Conservation (phyloP, 2,888 invertebrate genomes). For the Malacosoma neustria region DNA sequence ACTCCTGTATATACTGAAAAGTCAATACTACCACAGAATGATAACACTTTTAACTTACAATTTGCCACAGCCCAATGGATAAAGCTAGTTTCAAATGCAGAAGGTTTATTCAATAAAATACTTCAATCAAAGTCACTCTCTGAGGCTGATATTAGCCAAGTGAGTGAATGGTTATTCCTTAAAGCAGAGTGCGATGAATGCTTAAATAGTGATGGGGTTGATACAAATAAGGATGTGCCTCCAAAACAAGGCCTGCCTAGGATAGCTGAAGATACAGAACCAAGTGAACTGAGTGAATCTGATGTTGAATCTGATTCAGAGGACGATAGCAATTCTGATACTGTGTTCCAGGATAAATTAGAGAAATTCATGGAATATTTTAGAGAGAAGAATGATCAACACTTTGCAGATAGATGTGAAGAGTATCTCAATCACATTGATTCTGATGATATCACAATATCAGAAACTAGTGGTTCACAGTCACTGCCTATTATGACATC, state of each 20-base stretch:
- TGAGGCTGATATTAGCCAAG: slow-evolving; percentile 82
- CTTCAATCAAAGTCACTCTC: slow-evolving; percentile 81
- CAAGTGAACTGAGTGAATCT: slow-evolving; percentile 76
- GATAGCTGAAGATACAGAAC: slow-evolving; percentile 72
- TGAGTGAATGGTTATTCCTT: slow-evolving; percentile 86
- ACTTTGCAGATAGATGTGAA: slow-evolving; percentile 76
- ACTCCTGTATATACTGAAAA: slow-evolving; percentile 70
- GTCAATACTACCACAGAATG: slow-evolving; percentile 32
- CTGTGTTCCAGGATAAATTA: slow-evolving; percentile 81
- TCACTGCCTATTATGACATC: slow-evolving; percentile 65
- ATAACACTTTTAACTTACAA: slow-evolving; percentile 80
- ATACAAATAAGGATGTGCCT: slow-evolving; percentile 54
- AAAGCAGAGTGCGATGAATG: slow-evolving; percentile 93
- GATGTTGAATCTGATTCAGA: slow-evolving; percentile 77
- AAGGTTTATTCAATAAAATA: slow-evolving; percentile 86
- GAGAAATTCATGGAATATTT: slow-evolving; percentile 83
- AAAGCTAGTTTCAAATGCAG: slow-evolving; percentile 88
- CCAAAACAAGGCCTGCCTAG: slow-evolving; percentile 62
- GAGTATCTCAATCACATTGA: slow-evolving; percentile 73
- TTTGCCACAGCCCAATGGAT: slow-evolving; percentile 90
- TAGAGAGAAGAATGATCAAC: slow-evolving; percentile 79
- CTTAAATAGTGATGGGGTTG: slow-evolving; percentile 73
- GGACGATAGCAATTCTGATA: slow-evolving; percentile 73
- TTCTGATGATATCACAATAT: slow-evolving; percentile 68
- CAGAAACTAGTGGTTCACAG: slow-evolving; percentile 66